Conservation (phyloP, 1,140 invertebrate species). For the Polypedilum pembai region DNA sequence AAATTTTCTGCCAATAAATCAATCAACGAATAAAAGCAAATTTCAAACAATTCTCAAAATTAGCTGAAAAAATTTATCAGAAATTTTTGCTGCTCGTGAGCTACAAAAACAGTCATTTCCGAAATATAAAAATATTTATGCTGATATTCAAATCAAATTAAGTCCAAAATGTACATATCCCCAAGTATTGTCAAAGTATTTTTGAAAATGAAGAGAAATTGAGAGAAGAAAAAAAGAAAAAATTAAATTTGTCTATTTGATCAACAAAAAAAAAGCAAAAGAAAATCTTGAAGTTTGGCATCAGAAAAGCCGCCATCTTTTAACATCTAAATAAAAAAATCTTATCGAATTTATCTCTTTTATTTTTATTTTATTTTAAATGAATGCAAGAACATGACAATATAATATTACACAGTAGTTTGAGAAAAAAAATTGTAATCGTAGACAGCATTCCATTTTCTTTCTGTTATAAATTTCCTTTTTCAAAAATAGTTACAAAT, state of each 20-base stretch:
- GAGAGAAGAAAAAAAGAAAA: background rate
- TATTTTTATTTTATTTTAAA: too few relatives aligned
- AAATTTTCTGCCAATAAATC: too few relatives aligned
- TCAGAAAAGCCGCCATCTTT: slow-evolving; percentile 6
- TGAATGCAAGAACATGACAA: background rate
- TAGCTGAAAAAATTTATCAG: too few relatives aligned
- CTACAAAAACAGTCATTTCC: background rate
- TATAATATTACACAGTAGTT: background rate
- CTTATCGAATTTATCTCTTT: too few relatives aligned
- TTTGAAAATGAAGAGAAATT: background rate
- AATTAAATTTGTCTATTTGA: background rate
- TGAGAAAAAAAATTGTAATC: too few relatives aligned
- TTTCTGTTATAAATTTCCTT: too few relatives aligned
- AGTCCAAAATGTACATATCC: slow-evolving; percentile 22
- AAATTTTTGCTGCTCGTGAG: background rate
- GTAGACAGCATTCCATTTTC: too few relatives aligned
- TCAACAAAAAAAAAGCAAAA: slow-evolving; percentile 7
- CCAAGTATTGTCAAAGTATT: background rate
- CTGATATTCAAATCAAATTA: background rate
- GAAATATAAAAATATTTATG: background rate
- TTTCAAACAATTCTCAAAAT: too few relatives aligned
- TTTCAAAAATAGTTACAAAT: too few relatives aligned
- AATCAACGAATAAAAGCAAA: too few relatives aligned
- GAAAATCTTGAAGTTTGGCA: background rate
- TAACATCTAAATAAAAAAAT: background rate